Conservation (phyloP, 2,888 invertebrate species). For the Phoronis australis region DNA sequence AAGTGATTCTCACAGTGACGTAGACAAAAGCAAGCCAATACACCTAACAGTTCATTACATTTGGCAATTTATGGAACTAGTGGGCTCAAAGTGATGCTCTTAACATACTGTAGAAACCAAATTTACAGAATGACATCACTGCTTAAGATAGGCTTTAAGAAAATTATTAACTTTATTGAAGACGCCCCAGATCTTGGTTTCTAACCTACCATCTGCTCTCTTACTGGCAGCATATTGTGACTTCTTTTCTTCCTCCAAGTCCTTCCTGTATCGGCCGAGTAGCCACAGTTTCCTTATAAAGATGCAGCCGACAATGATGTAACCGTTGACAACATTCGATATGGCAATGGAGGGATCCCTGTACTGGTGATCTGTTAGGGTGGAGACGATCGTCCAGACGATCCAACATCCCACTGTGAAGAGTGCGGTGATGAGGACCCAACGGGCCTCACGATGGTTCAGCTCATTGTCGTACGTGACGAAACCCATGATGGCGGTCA, state of each 20-base stretch:
- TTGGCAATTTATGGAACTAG: too few relatives aligned
- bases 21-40: too few relatives aligned
- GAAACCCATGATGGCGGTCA: conserved; percentile 49
- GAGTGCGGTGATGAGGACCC: conserved; percentile 50
- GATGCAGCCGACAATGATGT: conserved; percentile 48
- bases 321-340: conserved; percentile 51
- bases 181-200: too few relatives aligned
- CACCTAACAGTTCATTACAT: too few relatives aligned
- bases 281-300: conserved; percentile 51
- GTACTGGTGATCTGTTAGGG: conserved; percentile 34
- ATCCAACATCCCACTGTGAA: conserved; percentile 48
- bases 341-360: conserved; percentile 51
- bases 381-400: conserved; percentile 49
- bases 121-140: too few relatives aligned
- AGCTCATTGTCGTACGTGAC: conserved; percentile 48
- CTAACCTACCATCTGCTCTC: too few relatives aligned
- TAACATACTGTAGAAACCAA: too few relatives aligned
- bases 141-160: too few relatives aligned
- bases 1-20: too few relatives aligned
- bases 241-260: not conserved
- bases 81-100: too few relatives aligned
- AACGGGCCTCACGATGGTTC: conserved; percentile 50
- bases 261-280: conserved; percentile 31
- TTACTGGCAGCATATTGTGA: too few relatives aligned
- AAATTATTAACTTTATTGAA: too few relatives aligned